Percentiles rank a stretch among this genome's conserved stretches.
These are phyloP conservation scores for Poeciliopsis occidentalis DNA, from an alignment of 2,113 vertebrate genomes.

Conservation along the genomic window DNA sequence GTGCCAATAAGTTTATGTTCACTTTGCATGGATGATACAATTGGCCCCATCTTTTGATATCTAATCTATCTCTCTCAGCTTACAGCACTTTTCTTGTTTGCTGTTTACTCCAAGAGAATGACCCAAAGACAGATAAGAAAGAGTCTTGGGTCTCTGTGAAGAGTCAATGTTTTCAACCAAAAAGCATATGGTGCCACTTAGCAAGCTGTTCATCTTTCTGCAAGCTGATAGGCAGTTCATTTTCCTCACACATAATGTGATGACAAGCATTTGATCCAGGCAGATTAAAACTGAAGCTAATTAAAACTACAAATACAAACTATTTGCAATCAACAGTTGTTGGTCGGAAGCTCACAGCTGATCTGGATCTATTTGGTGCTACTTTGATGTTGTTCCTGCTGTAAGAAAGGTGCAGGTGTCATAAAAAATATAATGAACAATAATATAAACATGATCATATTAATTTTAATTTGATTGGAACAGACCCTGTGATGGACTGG, in stretches of 20 bases:
- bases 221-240: not conserved
- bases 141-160: constrained; percentile 6
- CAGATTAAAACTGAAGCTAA: not conserved
- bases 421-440: too few relatives aligned
- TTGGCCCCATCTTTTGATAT: too few relatives aligned
- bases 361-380: not conserved
- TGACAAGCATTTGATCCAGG: not conserved
- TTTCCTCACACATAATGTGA: not conserved
- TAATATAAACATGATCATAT: too few relatives aligned
- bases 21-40: too few relatives aligned
- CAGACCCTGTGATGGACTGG: too few relatives aligned
- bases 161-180: constrained; percentile 5
- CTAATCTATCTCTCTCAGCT: constrained; percentile 50
- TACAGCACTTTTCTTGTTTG: constrained; percentile 63
- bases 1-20: too few relatives aligned
- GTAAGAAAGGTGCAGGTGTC: too few relatives aligned
- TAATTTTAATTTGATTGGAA: too few relatives aligned
- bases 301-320: too few relatives aligned
- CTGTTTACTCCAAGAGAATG: constrained; percentile 63
- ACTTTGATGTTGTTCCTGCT: too few relatives aligned
- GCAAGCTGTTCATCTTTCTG: not conserved
- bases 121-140: constrained; percentile 29
- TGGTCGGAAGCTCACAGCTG: not conserved
- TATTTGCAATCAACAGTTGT: not conserved
- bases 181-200: not conserved